A percentile compares a stretch with the other conserved stretches of the same genome.
These are phyloP conservation scores for Cyanoliseus patagonus DNA, from an alignment of 2,113 vertebrate species.

Conservation along the genomic window DNA sequence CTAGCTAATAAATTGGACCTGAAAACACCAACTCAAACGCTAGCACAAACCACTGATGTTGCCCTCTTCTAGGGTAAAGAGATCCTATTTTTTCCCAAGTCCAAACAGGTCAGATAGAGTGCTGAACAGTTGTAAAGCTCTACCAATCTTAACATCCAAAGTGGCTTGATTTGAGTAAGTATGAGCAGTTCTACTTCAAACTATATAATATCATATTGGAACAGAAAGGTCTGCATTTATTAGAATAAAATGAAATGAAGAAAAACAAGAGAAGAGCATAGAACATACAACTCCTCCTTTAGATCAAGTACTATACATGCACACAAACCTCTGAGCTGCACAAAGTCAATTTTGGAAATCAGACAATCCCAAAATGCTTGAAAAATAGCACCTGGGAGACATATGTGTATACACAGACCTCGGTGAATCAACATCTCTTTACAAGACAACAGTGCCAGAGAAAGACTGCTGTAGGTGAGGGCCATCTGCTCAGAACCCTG, in stretches of 20 bases:
- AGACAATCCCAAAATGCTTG: not conserved
- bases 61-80: not conserved
- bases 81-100: not conserved
- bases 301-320: not conserved
- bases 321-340: not conserved
- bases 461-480: not conserved
- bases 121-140: not conserved
- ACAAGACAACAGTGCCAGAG: not conserved
- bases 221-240: not conserved
- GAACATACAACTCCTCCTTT: not conserved
- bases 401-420: not conserved
- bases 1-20: not conserved
- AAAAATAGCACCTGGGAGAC: not conserved
- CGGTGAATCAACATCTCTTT: not conserved
- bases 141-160: not conserved
- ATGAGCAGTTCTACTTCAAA: not conserved
- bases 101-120: not conserved
- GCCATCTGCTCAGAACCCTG: not conserved
- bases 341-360: not conserved
- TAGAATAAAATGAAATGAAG: not conserved
- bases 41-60: not conserved
- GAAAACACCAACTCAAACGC: not conserved
- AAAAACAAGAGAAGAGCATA: not conserved
- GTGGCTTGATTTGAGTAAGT: not conserved
- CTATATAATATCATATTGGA: not conserved